Evolutionary conservation across 35 echinoderm and acorn worm species (phyloP).

Genomic region (Chiridota heheva): DNA sequence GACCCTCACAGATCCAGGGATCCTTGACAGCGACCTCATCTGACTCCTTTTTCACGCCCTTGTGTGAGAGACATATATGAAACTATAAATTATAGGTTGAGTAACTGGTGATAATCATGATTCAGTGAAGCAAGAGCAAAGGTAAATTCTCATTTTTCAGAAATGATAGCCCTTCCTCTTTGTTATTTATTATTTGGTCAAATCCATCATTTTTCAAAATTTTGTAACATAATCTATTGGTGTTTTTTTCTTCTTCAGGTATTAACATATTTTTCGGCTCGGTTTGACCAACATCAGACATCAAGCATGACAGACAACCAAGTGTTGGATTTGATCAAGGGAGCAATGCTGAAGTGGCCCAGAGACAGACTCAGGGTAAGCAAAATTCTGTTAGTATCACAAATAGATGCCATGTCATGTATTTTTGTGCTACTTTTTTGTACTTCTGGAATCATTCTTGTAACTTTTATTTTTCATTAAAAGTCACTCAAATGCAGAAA

Average conservation of each 20-base stretch:
- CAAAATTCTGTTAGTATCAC: background rate
- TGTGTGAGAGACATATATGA: too few relatives aligned
- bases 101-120: background rate
- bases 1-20: too few relatives aligned
- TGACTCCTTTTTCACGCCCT: too few relatives aligned
- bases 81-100: too few relatives aligned
- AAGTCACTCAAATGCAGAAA: background rate
- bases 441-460: background rate
- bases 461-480: background rate
- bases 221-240: background rate
- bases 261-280: slow-evolving; percentile 85
- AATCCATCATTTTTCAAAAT: background rate
- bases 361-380: slow-evolving; percentile 90
- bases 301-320: slow-evolving; percentile 68
- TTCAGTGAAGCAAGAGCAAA: background rate
- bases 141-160: background rate
- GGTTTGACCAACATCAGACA: slow-evolving; percentile 69
- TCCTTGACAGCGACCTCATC: too few relatives aligned
- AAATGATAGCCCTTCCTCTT: background rate
- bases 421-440: too few relatives aligned
- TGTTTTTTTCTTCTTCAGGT: slow-evolving; percentile 45
- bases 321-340: slow-evolving; percentile 95
- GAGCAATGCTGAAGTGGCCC: slow-evolving; percentile 90
- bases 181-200: background rate
- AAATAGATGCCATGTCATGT: background rate